phyloP scores from a whole-genome alignment of 2,888 invertebrate genomes.

The Cinara cedri region DNA sequence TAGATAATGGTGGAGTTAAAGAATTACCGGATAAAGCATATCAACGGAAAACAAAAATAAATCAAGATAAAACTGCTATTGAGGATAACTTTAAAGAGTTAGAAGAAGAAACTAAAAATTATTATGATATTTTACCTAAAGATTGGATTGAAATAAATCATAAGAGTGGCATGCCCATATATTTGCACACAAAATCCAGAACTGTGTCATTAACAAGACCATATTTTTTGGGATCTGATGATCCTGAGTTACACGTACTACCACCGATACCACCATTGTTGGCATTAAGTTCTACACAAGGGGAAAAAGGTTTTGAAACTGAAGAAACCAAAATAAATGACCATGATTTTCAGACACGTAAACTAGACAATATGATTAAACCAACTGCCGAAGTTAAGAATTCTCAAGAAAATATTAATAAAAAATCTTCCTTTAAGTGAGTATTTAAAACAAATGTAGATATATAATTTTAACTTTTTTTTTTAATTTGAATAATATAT shows the following conservation, averaged over 20 bases:
- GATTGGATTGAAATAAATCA: constrained; percentile 97
- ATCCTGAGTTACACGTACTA: constrained; percentile 89
- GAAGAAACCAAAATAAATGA: constrained; percentile 67
- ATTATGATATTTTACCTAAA: constrained; percentile 92
- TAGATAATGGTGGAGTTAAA: constrained; percentile 31
- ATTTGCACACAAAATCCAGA: constrained; percentile 83
- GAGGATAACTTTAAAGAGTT: constrained; percentile 30
- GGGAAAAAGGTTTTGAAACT: constrained; percentile 79
- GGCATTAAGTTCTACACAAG: constrained; percentile 92
- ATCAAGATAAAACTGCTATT: constrained; percentile 5
- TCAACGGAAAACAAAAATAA: constrained; percentile 15
- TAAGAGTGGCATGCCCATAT: constrained; percentile 94
- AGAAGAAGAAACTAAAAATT: constrained; percentile 66
- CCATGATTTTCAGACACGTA: constrained; percentile 47
- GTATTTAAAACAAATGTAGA: no score
- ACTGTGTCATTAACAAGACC: constrained; percentile 93
- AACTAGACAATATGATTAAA: constrained; percentile 60
- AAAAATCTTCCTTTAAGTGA: constrained; percentile 86
- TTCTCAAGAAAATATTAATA: constrained; percentile 82
- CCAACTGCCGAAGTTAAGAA: constrained; percentile 88
- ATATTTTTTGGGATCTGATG: constrained; percentile 92
- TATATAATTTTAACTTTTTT: not conserved
- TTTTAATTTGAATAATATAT: not conserved
- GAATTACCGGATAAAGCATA: constrained; percentile 41
- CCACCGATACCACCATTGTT: no score